Percentiles rank a stretch among this genome's conserved stretches.
Evolutionary conservation across 2,888 invertebrate genomes (phyloP).

Genomic region (Pinctada fucata): DNA sequence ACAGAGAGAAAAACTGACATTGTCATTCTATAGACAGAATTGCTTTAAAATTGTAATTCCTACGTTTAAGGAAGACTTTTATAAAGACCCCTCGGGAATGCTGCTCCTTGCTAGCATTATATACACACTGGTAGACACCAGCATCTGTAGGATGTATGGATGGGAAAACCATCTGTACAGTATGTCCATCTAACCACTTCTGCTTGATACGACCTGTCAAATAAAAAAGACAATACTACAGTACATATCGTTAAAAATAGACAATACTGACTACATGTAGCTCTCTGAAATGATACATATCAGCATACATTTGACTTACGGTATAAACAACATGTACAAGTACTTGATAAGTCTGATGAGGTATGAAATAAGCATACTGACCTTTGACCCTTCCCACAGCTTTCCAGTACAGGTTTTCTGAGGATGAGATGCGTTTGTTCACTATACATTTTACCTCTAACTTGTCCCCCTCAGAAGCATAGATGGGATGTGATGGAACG

Average conservation of each 20-base stretch:
- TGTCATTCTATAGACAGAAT: too few relatives aligned
- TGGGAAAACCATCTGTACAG: conserved; percentile 28
- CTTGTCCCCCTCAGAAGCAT: conserved; percentile 32
- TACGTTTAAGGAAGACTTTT: conserved; percentile 33
- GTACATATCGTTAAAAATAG: too few relatives aligned
- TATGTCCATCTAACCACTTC: conserved; percentile 25
- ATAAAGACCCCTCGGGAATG: conserved; percentile 23
- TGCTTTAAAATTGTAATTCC: too few relatives aligned
- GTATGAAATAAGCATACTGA: neutral
- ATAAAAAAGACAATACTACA: too few relatives aligned
- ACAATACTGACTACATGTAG: too few relatives aligned
- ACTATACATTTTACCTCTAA: conserved; percentile 38
- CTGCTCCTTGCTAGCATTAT: conserved; percentile 21
- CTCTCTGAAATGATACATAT: too few relatives aligned
- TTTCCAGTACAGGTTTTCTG: conserved; percentile 28
- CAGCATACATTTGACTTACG: too few relatives aligned
- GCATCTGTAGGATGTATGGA: conserved; percentile 29
- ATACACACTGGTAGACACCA: conserved; percentile 40
- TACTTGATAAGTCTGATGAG: too few relatives aligned
- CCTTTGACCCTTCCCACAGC: conserved; percentile 21
- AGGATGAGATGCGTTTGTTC: conserved; percentile 6
- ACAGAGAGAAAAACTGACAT: too few relatives aligned
- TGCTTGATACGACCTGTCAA: too few relatives aligned
- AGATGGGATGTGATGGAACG: conserved; percentile 12
- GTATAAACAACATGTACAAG: too few relatives aligned